These are phyloP conservation scores for Hipposideros armiger DNA, from an alignment of 2,113 vertebrate species.

Conservation along the genomic window DNA sequence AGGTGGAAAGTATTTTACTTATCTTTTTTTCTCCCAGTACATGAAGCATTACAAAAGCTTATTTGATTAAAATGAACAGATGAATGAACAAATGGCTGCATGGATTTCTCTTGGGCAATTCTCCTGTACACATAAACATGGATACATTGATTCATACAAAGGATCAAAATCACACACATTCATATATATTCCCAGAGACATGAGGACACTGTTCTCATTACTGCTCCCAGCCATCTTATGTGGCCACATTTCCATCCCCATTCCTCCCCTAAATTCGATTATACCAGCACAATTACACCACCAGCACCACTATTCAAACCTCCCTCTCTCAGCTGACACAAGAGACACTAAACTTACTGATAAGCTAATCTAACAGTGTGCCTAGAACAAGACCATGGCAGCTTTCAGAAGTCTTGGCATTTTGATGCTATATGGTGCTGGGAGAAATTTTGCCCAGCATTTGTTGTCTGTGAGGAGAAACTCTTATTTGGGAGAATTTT, in stretches of 20 bases:
- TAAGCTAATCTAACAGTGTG: background rate
- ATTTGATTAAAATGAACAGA: constrained; percentile 24
- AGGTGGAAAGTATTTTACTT: background rate
- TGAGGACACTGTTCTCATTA: background rate
- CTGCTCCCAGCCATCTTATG: background rate
- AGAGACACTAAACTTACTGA: background rate
- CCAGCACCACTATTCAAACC: background rate
- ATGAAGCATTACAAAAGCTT: background rate
- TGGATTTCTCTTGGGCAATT: background rate
- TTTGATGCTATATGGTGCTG: background rate
- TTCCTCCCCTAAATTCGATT: background rate
- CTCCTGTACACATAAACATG: background rate
- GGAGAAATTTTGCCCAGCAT: background rate
- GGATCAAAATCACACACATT: background rate
- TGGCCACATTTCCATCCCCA: background rate
- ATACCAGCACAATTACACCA: background rate
- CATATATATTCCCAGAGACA: background rate
- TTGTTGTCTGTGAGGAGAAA: background rate
- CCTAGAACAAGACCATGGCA: background rate
- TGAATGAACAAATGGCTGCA: background rate
- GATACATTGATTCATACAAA: background rate
- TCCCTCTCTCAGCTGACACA: background rate
- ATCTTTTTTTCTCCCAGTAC: background rate
- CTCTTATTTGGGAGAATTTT: background rate
- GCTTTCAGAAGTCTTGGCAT: background rate